A percentile compares a stretch with the other conserved stretches of the same genome.
Conservation (phyloP, 2,113 vertebrate species). For the Anarrhichthys ocellatus region DNA sequence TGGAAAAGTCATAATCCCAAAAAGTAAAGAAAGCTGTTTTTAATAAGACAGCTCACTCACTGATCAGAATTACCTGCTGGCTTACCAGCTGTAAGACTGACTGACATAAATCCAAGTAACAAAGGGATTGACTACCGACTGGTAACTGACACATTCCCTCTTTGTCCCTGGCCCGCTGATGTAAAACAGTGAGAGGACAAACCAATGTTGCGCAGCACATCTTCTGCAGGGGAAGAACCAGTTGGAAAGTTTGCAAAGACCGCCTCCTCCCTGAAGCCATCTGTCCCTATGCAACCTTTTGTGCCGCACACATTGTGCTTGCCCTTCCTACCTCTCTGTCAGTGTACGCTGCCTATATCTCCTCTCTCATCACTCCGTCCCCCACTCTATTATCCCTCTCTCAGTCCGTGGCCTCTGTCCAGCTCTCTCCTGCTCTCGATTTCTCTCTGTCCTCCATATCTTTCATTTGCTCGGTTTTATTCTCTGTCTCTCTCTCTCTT, state of each 20-base stretch:
- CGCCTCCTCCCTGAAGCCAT: slow-evolving; percentile 38
- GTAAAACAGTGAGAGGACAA: slow-evolving; percentile 9
- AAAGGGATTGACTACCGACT: background rate
- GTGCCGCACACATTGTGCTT: slow-evolving; percentile 25
- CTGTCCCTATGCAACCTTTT: slow-evolving; percentile 42
- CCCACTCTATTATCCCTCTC: slow-evolving; percentile 34
- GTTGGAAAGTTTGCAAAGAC: slow-evolving; percentile 39
- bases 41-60: background rate
- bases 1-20: background rate
- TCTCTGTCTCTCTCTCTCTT: background rate
- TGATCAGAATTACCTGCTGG: background rate
- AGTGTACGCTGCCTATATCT: slow-evolving; percentile 36
- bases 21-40: background rate
- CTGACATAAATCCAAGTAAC: slow-evolving; percentile 2
- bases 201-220: slow-evolving; percentile 9
- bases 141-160: background rate
- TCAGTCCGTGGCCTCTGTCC: slow-evolving; percentile 19
- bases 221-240: background rate
- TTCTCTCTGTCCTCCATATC: background rate
- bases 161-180: background rate
- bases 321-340: slow-evolving; percentile 30
- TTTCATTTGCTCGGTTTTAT: slow-evolving; percentile 21
- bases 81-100: background rate
- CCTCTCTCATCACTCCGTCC: slow-evolving; percentile 27
- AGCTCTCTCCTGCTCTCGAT: slow-evolving; percentile 2